Base-by-base conservation (phyloP, 2,113 vertebrate species). In the Leptodactylus fuscus region DNA sequence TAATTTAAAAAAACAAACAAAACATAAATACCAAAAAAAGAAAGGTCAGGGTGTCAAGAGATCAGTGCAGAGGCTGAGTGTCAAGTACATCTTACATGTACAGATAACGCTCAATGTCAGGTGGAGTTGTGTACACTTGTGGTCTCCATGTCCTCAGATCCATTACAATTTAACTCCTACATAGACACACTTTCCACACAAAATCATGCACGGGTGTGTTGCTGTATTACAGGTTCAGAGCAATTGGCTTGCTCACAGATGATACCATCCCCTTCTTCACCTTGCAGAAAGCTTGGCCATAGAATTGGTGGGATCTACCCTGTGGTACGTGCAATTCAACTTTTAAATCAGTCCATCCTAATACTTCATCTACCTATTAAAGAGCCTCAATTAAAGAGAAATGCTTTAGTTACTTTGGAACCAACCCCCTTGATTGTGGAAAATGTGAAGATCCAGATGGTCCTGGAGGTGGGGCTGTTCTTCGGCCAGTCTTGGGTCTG, bases 401-500 rank as follows among this genome's bases (percentile, higher is more conserved):
- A 8, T 41, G 34, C 65, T 70, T 34, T 5, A 2, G 22, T 38
- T 86, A 86, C 49, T 86, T 86, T 53, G 84, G 65, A 58, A 86
- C 84, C 24, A 86, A 67, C 3, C 77, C 76, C 51, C 84, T 80
- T 18, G 84, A 48, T 22, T 86, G 84, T 3, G 84, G 84, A 15
- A 86, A 86, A 16, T 73, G 84, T 11, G 62, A n/a, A 10, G 83
- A 85, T 73, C 83, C 83, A 11, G 65, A 53, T 22, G 75, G 49
- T 16, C 60, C 48, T 22, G 71, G 20, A 70, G 67, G 34, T 12
- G 84, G n/a, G 11, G 46, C 84, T 9, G 84, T 32, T 13, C 65
- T 34, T 32, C 77, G 41, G 24, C 77, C 67, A 20, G 62, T 86
- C 70, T 86, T 86, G 18, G 84, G 84, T 32, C 84, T 86, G 27